Evolutionary conservation across 1,140 invertebrate genomes (phyloP).

Genomic region (Plutomurus gul): DNA sequence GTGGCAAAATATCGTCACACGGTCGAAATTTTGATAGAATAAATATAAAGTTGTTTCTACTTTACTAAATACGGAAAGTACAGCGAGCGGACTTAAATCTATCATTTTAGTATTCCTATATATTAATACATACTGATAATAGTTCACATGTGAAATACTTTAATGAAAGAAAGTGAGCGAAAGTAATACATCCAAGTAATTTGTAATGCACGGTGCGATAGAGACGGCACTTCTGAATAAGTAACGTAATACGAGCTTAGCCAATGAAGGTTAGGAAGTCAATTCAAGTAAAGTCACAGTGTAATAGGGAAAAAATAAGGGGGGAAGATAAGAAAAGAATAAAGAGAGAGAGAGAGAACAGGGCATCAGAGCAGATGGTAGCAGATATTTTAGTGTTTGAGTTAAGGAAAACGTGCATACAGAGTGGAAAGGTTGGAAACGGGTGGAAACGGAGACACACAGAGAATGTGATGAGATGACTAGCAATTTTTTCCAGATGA

Average conservation of each 20-base stretch:
- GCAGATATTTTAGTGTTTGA: not conserved
- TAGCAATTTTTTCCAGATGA: constrained; percentile 14
- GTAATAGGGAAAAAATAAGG: not conserved
- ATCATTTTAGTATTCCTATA: too few relatives aligned
- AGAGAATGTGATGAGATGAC: not conserved
- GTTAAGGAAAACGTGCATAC: not conserved
- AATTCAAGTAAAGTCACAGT: not conserved
- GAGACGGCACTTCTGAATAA: constrained; percentile 9
- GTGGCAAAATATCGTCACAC: too few relatives aligned
- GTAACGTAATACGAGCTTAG: not conserved
- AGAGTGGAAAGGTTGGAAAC: not conserved
- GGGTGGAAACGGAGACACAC: too few relatives aligned
- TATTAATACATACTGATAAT: too few relatives aligned
- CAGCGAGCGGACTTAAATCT: too few relatives aligned
- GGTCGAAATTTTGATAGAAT: constrained; percentile 9
- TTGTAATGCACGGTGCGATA: not conserved
- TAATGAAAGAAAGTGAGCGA: not conserved
- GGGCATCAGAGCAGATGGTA: not conserved
- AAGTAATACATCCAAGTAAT: not conserved
- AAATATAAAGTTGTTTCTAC: constrained; percentile 10
- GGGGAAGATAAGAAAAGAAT: not conserved
- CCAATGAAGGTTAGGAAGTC: too few relatives aligned
- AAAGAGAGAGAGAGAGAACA: not conserved
- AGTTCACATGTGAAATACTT: not conserved
- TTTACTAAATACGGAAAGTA: not conserved